Conservation (phyloP, 2,888 invertebrate species). For the Dorcus hopei region DNA sequence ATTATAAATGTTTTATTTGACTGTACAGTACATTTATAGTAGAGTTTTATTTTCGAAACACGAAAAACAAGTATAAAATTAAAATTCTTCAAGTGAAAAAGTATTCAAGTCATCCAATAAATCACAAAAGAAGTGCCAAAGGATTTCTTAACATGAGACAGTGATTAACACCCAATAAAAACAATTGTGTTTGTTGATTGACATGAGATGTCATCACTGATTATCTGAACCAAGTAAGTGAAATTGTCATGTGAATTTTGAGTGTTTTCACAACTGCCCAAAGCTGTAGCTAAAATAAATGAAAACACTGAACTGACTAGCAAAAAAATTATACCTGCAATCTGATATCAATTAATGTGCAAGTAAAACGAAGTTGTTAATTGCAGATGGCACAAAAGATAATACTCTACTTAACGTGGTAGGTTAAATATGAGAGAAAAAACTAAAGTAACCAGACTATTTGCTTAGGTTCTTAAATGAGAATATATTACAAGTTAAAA, state of each 20-base stretch:
- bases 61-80: slow-evolving; percentile 39
- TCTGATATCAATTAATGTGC: slow-evolving; percentile 9
- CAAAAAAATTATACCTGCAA: not conserved
- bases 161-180: slow-evolving; percentile 24
- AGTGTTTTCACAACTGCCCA: slow-evolving; percentile 1
- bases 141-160: slow-evolving; percentile 17
- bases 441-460: slow-evolving; percentile 29
- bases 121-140: slow-evolving; percentile 44
- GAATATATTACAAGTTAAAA: slow-evolving; percentile 15
- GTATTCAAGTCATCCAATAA: slow-evolving; percentile 40
- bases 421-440: slow-evolving; percentile 27
- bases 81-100: slow-evolving; percentile 33
- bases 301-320: not conserved
- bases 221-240: too few relatives aligned
- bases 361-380: slow-evolving; percentile 18
- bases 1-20: slow-evolving; percentile 35
- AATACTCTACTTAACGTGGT: slow-evolving; percentile 30
- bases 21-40: slow-evolving; percentile 37
- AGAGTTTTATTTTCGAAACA: slow-evolving; percentile 35
- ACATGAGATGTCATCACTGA: not conserved
- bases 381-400: slow-evolving; percentile 38
- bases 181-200: slow-evolving; percentile 12
- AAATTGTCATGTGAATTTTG: not conserved
- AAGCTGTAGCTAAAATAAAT: not conserved
- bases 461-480: slow-evolving; percentile 16